Conservation (phyloP, 2,888 invertebrate genomes). For the Drosophila eohydei region DNA sequence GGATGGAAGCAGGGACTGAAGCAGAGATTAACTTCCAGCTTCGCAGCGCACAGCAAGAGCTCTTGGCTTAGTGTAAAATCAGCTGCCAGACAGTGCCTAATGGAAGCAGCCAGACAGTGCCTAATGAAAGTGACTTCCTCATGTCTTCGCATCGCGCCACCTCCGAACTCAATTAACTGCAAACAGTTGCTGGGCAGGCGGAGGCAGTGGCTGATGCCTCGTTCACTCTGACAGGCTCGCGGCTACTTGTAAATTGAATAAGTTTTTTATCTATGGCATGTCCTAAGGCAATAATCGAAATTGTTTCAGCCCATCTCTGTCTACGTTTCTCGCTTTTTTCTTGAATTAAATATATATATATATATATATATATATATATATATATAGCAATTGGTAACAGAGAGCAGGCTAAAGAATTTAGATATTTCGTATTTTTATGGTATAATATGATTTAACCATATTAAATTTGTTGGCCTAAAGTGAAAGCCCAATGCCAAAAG, state of each 20-base stretch:
- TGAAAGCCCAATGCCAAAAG: constrained; percentile 38
- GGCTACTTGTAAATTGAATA: background rate
- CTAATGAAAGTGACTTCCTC: constrained; percentile 46
- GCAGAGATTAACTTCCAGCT: constrained; percentile 15
- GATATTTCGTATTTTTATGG: background rate
- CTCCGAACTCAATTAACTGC: constrained; percentile 50
- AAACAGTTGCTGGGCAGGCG: background rate
- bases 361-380: too few relatives aligned
- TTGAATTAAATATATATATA: too few relatives aligned
- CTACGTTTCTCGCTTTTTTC: too few relatives aligned
- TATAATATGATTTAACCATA: background rate
- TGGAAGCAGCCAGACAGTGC: background rate
- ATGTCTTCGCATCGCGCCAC: constrained; percentile 2
- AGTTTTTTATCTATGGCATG: background rate
- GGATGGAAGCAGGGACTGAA: background rate
- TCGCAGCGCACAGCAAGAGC: constrained; percentile 57
- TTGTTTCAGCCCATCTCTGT: too few relatives aligned
- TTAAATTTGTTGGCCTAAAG: constrained; percentile 13
- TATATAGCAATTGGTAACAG: background rate
- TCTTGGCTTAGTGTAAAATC: constrained; percentile 7
- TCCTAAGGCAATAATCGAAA: background rate
- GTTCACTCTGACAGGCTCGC: background rate
- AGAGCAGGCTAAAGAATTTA: background rate
- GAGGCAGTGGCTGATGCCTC: background rate
- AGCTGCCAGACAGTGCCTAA: background rate